phyloP scores from a whole-genome alignment of 2,888 invertebrate species.

The Panopea generosa region DNA sequence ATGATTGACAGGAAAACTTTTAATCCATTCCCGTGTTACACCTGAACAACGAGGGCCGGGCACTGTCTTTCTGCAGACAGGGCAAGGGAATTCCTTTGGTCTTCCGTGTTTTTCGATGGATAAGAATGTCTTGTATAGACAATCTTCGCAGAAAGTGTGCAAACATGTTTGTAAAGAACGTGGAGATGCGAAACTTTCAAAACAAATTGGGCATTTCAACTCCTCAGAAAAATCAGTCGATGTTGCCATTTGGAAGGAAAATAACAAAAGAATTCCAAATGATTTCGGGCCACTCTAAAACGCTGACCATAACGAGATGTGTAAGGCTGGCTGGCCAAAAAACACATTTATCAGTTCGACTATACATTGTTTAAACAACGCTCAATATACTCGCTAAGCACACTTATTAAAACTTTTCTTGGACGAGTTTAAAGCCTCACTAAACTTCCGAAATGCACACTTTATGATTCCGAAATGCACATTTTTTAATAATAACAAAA shows the following conservation, averaged over 20 bases:
- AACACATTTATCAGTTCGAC: too few relatives aligned
- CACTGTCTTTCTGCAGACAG: slow-evolving; percentile 9
- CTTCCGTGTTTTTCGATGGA: neutral
- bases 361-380: too few relatives aligned
- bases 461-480: too few relatives aligned
- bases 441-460: too few relatives aligned
- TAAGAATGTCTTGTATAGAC: slow-evolving; percentile 7
- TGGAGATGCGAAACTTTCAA: slow-evolving; percentile 10
- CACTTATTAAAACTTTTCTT: too few relatives aligned
- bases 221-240: neutral
- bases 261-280: too few relatives aligned
- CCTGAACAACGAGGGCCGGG: neutral
- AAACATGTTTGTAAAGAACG: slow-evolving; percentile 4
- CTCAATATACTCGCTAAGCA: too few relatives aligned
- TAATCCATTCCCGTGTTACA: neutral
- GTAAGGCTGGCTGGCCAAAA: too few relatives aligned
- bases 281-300: too few relatives aligned
- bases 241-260: neutral
- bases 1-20: slow-evolving; percentile 14
- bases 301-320: too few relatives aligned
- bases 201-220: slow-evolving; percentile 6
- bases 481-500: too few relatives aligned
- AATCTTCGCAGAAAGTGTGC: slow-evolving; percentile 15
- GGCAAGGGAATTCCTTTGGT: neutral
- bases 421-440: too few relatives aligned